Base-by-base conservation (phyloP, 2,797 vertebrate genomes). In the Gambelia wislizenii region DNA sequence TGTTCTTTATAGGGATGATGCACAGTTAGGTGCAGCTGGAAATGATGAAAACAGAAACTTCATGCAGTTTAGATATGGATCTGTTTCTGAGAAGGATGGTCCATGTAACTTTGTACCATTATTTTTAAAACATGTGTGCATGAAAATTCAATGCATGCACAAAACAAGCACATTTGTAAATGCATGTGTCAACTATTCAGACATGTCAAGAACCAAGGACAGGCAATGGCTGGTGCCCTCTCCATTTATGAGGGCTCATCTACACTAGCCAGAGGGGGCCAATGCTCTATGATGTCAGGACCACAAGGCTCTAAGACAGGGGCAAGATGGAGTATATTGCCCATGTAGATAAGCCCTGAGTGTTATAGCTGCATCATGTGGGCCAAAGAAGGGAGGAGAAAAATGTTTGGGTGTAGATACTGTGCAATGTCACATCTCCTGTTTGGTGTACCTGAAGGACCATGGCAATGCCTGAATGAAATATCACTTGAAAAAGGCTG, bases 21-120 rank as follows among this genome's bases (percentile, higher is more conserved):
- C 76, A 93, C 82, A 92, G 91, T 93, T 87, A 82, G 83, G 89
- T 87, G 49, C 93, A 87, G 91, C 87, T 61, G 74, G 85, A 89
- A 83, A 83, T 2, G 83, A 44, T 36, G 36, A 89, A 91, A 92
- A 86, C 90, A 91, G 70, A 92, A 93, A 94, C 89, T 91, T 89
- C 91, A 80, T 88, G n/a, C 69, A 87, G 6, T 81, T 75, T 56
- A 39, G 42, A 54, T 33, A 42, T n/a, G 61, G 52, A 39, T 61
- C 88, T 47, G 9, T 80, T 79, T 59, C 39, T 80, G 69, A 47
- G 61, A 70, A 44, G 56, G 36, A 78, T 59, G 44, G 22, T 72
- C 39, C 33, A 83, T 47, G 7, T 14, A n/a, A 74, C 10, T 81
- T 81, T 84, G 42, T 6, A 27, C 6, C 25, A 13, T n/a, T 5